A percentile compares a stretch with the other conserved stretches of the same genome.
Conservation (phyloP, 2,888 invertebrate genomes). For the Furcula furcula region DNA sequence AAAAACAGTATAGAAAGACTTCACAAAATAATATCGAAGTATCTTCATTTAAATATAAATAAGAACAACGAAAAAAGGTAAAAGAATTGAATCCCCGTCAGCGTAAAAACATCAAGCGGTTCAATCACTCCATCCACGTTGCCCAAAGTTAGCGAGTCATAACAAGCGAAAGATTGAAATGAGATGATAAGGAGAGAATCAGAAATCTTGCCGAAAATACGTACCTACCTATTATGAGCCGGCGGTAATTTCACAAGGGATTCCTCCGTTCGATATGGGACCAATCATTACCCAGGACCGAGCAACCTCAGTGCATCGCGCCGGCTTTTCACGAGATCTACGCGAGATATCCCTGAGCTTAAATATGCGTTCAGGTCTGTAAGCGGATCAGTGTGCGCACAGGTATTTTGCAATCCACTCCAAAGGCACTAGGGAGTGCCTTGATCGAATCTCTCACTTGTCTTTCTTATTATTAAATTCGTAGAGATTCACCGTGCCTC, state of each 20-base stretch:
- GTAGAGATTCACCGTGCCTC: constrained; percentile 24
- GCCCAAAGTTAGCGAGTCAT: constrained; percentile 62
- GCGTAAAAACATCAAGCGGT: constrained; percentile 53
- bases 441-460: constrained; percentile 31
- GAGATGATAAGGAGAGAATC: constrained; percentile 72
- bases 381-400: constrained; percentile 59
- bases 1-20: constrained; percentile 16
- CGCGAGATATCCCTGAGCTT: constrained; percentile 56
- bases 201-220: constrained; percentile 77
- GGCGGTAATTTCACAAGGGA: constrained; percentile 77
- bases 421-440: too few species aligned
- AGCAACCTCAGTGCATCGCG: constrained; percentile 48
- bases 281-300: constrained; percentile 67
- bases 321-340: constrained; percentile 66
- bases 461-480: constrained; percentile 36
- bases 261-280: constrained; percentile 71
- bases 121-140: constrained; percentile 55
- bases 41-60: constrained; percentile 53
- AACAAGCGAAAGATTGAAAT: constrained; percentile 77
- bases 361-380: constrained; percentile 55
- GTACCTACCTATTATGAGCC: constrained; percentile 67
- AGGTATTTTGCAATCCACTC: constrained; percentile 47
- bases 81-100: constrained; percentile 45
- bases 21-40: constrained; percentile 32
- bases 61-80: constrained; percentile 44